Base-by-base conservation (phyloP, 2,888 invertebrate species). In the Troilus luridus region DNA sequence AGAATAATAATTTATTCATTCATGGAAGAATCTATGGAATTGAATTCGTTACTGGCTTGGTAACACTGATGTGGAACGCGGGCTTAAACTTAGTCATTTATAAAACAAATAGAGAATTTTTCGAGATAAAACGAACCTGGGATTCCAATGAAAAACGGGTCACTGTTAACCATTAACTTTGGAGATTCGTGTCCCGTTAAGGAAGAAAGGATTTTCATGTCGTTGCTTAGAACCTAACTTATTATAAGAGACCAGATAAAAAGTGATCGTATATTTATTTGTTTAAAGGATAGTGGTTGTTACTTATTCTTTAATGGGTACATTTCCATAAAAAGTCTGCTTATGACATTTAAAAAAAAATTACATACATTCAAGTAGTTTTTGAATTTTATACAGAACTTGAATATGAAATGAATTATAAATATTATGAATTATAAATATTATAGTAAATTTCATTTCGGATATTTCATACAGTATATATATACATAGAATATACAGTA, bases 181-280 rank as follows among this genome's bases (percentile, higher is more conserved):
- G 41, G 72, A 41, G 72, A 41, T 41, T 17, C 41, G 19, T 77
- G 72, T 2, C 19, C 72, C 72, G 72, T 41, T 77, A 41, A 19
- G 41, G 72, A 17, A 14, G 72, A 77, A 41, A 77, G 72, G 27
- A 77, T 77, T 77, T 41, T 77, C 72, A 27, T 77, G 72, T 77
- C 72, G 8, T 0, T 41, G 12, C 41, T 17, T 12, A 24, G 67
- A 8, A 41, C 12, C 19, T 1, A 27, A 72, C 5, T 77, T 77
- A 77, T 41, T 41, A 19, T 41, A 17, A 19, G 17, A 19, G 17
- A 27, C 41, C 17, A 77, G 72, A 41, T 17, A 77, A 41, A 41
- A 77, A 17, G 6, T 14, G 0, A 24, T 64, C 21, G n/a, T 67
- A 24, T 67, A 67, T 67, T 67, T 67, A 14, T 67, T 24, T 0